Conservation (phyloP, 2,888 invertebrate species). For the Melangyna quadrimaculata region DNA sequence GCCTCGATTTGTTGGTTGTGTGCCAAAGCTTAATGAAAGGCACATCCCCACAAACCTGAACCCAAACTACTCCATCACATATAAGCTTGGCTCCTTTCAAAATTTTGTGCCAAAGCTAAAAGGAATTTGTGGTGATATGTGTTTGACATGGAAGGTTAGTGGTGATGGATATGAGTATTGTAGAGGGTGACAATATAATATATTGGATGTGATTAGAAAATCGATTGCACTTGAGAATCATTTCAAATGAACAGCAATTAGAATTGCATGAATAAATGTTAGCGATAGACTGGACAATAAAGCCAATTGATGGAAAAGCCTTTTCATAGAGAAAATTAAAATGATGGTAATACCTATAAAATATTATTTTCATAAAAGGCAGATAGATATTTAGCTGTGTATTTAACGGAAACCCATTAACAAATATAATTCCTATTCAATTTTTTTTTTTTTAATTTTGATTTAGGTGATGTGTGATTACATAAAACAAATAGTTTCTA, state of each 20-base stretch:
- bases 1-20: slow-evolving; percentile 65
- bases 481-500: no score
- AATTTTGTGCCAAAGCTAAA: slow-evolving; percentile 21
- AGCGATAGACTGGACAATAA: slow-evolving; percentile 16
- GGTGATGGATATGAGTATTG: neutral
- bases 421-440: no score
- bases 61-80: slow-evolving; percentile 11
- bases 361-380: neutral
- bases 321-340: neutral
- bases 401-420: no score
- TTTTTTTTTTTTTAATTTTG: no score
- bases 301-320: slow-evolving; percentile 9
- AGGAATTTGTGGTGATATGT: slow-evolving; percentile 20
- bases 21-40: slow-evolving; percentile 66
- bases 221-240: slow-evolving; percentile 62
- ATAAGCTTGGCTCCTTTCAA: slow-evolving; percentile 45
- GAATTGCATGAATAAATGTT: slow-evolving; percentile 36
- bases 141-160: neutral
- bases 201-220: slow-evolving; percentile 51
- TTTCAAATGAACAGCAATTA: slow-evolving; percentile 54
- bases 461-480: no score
- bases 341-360: neutral
- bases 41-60: slow-evolving; percentile 7
- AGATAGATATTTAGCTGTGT: neutral
- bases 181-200: slow-evolving; percentile 37